Percentiles rank a stretch among this genome's conserved stretches.
Evolutionary conservation across 35 echinoderm and acorn worm genomes (phyloP).

Genomic region (Heliocidaris erythrogramma): DNA sequence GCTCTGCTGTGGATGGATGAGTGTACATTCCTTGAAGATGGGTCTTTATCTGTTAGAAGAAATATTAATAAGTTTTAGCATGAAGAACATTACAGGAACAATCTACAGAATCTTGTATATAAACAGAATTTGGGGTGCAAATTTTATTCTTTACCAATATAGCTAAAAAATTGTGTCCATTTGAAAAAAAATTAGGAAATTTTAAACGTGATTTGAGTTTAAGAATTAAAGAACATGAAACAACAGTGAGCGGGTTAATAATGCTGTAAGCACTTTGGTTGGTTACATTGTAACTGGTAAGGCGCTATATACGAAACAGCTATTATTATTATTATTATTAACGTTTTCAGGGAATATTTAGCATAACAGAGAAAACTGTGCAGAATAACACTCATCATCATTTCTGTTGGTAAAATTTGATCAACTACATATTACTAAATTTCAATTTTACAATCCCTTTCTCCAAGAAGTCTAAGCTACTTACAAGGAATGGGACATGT

Average conservation of each 20-base stretch:
- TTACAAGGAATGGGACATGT: constrained; percentile 88
- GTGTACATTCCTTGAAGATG: constrained; percentile 97
- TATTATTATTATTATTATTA: too few species aligned
- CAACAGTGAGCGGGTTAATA: too few species aligned
- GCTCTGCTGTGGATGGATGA: constrained; percentile 89
- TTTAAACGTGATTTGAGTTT: too few species aligned
- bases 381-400: too few species aligned
- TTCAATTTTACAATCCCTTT: background rate
- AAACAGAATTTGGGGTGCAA: background rate
- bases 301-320: too few species aligned
- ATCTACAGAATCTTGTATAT: background rate
- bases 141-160: background rate
- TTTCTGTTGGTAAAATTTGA: background rate
- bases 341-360: background rate
- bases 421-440: background rate
- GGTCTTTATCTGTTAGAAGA: constrained; percentile 58
- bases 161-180: background rate
- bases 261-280: too few species aligned
- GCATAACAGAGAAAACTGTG: too few species aligned
- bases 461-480: background rate
- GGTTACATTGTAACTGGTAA: too few species aligned
- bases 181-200: background rate
- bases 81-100: background rate
- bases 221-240: too few species aligned
- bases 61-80: background rate